These are phyloP conservation scores for Cantharis lateralis DNA, from an alignment of 2,888 invertebrate species.

Conservation along the genomic window DNA sequence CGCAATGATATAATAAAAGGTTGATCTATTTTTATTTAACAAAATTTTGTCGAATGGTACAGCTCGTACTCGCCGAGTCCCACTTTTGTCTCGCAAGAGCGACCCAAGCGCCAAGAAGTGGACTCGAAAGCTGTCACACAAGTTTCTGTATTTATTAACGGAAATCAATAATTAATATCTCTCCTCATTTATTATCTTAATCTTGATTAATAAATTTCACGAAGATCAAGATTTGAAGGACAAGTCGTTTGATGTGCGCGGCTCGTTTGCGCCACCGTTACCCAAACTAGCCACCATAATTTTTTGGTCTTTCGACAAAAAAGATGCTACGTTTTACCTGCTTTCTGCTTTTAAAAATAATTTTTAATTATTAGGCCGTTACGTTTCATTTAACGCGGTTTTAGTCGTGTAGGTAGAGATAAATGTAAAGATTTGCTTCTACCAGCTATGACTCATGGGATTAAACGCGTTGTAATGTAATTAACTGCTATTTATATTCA, in stretches of 20 bases:
- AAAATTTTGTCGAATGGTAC: not conserved
- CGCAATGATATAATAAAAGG: not conserved
- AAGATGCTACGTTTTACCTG: not conserved
- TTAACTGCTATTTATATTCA: conserved; percentile 43
- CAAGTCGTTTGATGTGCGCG: not conserved
- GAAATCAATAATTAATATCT: not conserved
- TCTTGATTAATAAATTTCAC: not conserved
- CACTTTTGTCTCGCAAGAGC: not conserved
- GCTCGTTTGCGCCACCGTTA: not conserved
- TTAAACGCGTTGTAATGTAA: conserved; percentile 43
- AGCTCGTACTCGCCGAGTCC: not conserved
- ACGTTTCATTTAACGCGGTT: conserved; percentile 5
- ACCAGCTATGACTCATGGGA: conserved; percentile 44
- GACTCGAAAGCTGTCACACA: not conserved
- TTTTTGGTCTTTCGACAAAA: not conserved
- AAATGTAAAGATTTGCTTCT: conserved; percentile 33
- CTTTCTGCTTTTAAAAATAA: not conserved
- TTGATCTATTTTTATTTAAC: not conserved
- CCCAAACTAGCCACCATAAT: not conserved
- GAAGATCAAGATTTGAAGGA: not conserved
- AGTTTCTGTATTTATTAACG: not conserved
- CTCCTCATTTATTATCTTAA: not conserved
- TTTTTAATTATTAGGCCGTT: not conserved
- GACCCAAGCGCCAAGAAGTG: not conserved
- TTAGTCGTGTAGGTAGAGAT: conserved; percentile 11